These are phyloP conservation scores for Chunga burmeisteri DNA, from an alignment of 2,113 vertebrate species.

Conservation along the genomic window DNA sequence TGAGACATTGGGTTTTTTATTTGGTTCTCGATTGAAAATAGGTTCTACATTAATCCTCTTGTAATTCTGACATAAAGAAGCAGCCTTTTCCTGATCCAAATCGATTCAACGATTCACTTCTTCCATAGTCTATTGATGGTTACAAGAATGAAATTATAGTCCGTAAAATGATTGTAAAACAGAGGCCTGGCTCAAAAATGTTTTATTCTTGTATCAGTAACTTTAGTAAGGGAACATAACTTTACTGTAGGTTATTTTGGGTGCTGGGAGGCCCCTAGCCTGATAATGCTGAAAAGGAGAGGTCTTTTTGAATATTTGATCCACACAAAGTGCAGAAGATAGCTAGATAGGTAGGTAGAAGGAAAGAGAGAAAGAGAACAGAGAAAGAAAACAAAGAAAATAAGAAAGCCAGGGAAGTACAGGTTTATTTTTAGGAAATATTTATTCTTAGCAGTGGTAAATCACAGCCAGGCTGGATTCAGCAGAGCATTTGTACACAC, in stretches of 20 bases:
- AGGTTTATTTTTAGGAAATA: slow-evolving; percentile 43
- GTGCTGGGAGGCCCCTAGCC: not conserved
- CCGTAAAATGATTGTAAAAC: not conserved
- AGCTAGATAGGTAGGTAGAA: not conserved
- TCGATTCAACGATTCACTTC: not conserved
- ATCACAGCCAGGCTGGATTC: not conserved
- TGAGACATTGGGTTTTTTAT: not conserved
- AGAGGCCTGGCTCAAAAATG: not conserved
- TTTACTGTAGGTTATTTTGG: not conserved
- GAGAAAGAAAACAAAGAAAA: not conserved
- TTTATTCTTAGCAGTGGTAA: slow-evolving; percentile 26
- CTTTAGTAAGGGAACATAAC: not conserved
- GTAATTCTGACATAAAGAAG: not conserved
- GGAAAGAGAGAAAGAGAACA: not conserved
- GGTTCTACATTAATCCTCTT: not conserved
- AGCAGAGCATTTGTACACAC: not conserved
- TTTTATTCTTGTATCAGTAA: not conserved
- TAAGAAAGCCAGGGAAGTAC: not conserved
- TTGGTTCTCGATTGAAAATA: not conserved
- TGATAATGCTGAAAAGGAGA: not conserved
- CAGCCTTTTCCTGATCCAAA: not conserved
- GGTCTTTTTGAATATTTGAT: not conserved
- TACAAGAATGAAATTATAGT: not conserved
- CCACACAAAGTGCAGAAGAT: rapidly evolving
- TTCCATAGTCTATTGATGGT: not conserved